Conservation (phyloP, 2,888 invertebrate genomes). For the Amiota mariae region DNA sequence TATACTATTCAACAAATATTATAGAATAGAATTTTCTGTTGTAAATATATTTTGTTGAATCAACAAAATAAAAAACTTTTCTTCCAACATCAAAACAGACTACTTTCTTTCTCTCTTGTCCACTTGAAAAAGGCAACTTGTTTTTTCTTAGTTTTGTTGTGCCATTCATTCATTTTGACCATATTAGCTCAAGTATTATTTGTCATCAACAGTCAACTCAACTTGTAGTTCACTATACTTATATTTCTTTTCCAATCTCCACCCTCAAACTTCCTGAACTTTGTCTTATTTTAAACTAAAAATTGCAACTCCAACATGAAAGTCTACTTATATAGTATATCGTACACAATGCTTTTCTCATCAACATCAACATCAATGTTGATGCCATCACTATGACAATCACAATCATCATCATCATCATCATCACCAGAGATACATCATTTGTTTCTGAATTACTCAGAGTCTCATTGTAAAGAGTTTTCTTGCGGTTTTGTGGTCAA, state of each 20-base stretch:
- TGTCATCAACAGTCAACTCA: conserved; percentile 29
- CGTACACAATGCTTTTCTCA: background rate
- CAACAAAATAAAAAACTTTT: too few relatives aligned
- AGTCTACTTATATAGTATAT: conserved; percentile 23
- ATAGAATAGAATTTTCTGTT: too few relatives aligned
- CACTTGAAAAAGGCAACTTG: too few relatives aligned
- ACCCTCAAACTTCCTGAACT: background rate
- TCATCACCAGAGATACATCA: too few relatives aligned
- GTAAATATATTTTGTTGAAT: too few relatives aligned
- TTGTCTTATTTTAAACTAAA: conserved; percentile 3
- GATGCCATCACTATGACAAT: too few relatives aligned
- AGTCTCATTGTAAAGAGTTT: conserved; percentile 8
- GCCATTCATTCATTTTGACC: conserved; percentile 17
- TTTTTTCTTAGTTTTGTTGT: background rate
- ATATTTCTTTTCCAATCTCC: background rate
- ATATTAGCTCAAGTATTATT: conserved; percentile 33
- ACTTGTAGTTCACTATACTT: background rate
- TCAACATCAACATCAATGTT: too few relatives aligned
- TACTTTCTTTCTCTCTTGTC: too few relatives aligned
- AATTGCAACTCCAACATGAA: conserved; percentile 13
- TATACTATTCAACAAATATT: too few relatives aligned
- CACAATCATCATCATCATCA: too few relatives aligned
- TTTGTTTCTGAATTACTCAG: background rate
- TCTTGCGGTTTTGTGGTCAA: conserved; percentile 55
- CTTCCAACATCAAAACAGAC: too few relatives aligned